Evolutionary conservation across 2,797 vertebrate species (phyloP).

Genomic region (Aphelocoma californica): DNA sequence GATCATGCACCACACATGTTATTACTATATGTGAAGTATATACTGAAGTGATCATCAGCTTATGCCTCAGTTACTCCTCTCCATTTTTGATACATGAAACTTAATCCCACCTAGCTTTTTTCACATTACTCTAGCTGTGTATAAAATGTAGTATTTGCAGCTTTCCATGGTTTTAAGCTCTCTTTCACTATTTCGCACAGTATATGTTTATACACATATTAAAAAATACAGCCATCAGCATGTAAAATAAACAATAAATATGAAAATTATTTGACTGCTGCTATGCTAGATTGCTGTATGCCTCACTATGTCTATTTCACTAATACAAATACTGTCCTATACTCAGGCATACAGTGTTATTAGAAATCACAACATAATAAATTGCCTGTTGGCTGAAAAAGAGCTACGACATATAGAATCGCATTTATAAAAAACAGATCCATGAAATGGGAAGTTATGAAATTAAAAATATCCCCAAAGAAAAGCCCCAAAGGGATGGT

Average conservation of each 20-base stretch:
- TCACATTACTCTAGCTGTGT: background rate
- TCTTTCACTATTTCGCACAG: accelerated
- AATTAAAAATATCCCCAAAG: background rate
- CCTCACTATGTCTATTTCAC: background rate
- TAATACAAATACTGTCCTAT: background rate
- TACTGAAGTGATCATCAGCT: background rate
- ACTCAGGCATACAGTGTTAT: background rate
- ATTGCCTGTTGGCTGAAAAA: background rate
- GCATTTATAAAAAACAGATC: background rate
- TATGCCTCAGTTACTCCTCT: background rate
- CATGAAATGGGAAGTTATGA: background rate
- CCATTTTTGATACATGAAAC: background rate
- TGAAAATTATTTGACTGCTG: background rate
- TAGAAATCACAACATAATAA: background rate
- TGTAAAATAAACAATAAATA: background rate
- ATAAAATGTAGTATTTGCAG: background rate
- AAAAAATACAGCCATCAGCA: background rate
- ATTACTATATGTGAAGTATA: background rate
- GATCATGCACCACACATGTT: accelerated
- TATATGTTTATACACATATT: background rate
- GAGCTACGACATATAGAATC: accelerated
- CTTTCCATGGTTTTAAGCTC: background rate
- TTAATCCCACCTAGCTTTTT: background rate
- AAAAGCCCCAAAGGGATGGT: background rate
- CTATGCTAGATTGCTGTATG: background rate